Base-by-base conservation (phyloP, 1,140 invertebrate genomes). In the Antheraea mylitta region DNA sequence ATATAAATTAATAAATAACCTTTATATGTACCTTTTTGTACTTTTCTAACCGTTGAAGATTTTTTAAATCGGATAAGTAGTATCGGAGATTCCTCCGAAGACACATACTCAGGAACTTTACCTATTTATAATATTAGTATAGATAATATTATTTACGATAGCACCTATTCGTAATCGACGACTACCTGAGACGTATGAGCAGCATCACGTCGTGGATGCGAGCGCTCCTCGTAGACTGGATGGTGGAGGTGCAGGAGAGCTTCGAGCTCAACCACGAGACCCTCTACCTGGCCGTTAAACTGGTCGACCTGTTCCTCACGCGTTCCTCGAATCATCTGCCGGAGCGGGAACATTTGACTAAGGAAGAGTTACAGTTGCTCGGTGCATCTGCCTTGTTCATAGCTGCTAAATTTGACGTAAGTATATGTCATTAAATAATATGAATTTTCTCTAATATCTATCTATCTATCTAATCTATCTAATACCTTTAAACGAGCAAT, bases 241-340 rank as follows among this genome's bases (percentile, higher is more conserved):
- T 99, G 96, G 98, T 99, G 18, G 98, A 99, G 90, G 96, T 99
- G 10, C 97, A 98, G 91, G 98, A 99, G 92, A 98, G 96, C 53
- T 99, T 99, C 90, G 98, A 99, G 87, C 93, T 99, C 0, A 99
- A 99, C 92, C 99, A 99, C 80, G 99, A 99, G 92, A 99, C 99
- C 0, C 90, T 99, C 0, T 99, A 99, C 89, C 93, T 99, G 78
- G 98, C 97, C 64, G 98, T 99, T 18, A 99, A 99, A 93, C 92
- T 99, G 68, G 96, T 99, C 3, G 99, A 99, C 90, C 92, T 97
- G 60, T 99, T 97, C 89, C 92, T 99, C 59, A 95, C 95, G 58
- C 78, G 70, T 58, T 89, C 89, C 5, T 80, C 85, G 13, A 72
- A 74, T 66, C 81, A 67, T 0, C 78, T 75, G 65, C 75, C 82